These are phyloP conservation scores for Pitta sordida DNA, from an alignment of 2,113 vertebrate genomes.

Conservation along the genomic window DNA sequence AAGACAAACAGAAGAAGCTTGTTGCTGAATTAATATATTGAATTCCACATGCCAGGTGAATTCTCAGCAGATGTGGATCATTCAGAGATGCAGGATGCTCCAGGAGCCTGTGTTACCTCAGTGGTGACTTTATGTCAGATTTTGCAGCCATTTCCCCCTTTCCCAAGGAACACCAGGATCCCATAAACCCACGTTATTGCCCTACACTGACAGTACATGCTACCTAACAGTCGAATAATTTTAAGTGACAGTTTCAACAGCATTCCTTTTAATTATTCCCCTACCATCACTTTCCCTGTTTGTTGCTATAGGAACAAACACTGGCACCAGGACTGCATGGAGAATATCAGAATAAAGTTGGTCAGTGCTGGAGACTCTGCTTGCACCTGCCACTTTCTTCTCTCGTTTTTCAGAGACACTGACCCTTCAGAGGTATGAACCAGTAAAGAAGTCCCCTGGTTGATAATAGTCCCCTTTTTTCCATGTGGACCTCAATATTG, in stretches of 20 bases:
- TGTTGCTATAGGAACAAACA: constrained; percentile 62
- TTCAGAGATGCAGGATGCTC: neutral
- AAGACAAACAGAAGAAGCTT: neutral
- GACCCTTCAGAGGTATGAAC: neutral
- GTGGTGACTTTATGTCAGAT: neutral
- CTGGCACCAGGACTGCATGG: neutral
- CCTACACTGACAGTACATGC: neutral
- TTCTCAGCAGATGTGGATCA: neutral
- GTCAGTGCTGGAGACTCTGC: neutral
- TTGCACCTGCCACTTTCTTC: neutral
- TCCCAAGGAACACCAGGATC: neutral
- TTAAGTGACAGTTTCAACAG: constrained; percentile 33
- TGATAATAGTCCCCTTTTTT: neutral
- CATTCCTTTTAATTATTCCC: constrained; percentile 45
- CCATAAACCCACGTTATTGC: constrained; percentile 26
- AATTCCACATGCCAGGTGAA: neutral
- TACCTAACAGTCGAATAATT: constrained; percentile 27
- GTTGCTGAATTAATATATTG: neutral
- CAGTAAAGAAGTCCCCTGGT: neutral
- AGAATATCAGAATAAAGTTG: neutral
- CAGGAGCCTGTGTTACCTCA: neutral
- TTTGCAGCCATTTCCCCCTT: neutral
- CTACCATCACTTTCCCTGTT: constrained; percentile 21
- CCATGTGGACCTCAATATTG: neutral
- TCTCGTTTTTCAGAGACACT: neutral